Evolutionary conservation across 2,113 vertebrate species (phyloP).

Genomic region (Chauna torquata): DNA sequence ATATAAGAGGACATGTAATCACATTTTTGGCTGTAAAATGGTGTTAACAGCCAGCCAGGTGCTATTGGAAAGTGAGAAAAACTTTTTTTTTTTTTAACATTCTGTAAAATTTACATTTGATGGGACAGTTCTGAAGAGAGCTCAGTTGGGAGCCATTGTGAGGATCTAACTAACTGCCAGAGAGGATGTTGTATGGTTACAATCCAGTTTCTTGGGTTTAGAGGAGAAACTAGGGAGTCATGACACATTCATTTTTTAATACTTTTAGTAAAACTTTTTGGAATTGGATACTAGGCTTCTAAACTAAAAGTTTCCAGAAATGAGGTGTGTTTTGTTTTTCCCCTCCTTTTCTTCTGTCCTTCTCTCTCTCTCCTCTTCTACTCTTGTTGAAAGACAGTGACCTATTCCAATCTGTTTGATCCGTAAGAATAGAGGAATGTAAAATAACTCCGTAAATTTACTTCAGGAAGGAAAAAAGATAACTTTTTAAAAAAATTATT

Average conservation of each 20-base stretch:
- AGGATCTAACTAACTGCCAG: not conserved
- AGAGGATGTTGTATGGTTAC: not conserved
- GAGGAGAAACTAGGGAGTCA: not conserved
- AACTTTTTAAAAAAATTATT: not conserved
- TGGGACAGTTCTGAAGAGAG: not conserved
- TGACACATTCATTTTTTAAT: not conserved
- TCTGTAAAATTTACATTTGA: constrained; percentile 16
- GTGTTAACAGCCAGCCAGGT: constrained; percentile 50
- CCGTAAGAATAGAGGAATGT: not conserved
- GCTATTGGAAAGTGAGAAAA: constrained; percentile 48
- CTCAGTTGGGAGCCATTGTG: not conserved
- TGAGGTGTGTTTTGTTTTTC: not conserved
- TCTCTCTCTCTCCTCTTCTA: not conserved
- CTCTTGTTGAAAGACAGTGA: not conserved
- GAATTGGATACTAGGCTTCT: not conserved
- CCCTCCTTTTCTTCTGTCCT: not conserved
- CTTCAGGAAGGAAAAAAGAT: not conserved
- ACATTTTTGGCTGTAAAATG: constrained; percentile 42
- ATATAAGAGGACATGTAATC: constrained; percentile 11
- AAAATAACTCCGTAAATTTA: not conserved
- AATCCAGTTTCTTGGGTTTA: not conserved
- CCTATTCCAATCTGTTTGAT: not conserved
- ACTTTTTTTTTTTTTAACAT: not conserved
- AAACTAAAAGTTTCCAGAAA: not conserved
- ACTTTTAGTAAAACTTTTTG: not conserved